Evolutionary conservation across 2,113 vertebrate species (phyloP), one percentile per base, ranked within the genome.

Genomic region (Pterophyllum scalare): DNA sequence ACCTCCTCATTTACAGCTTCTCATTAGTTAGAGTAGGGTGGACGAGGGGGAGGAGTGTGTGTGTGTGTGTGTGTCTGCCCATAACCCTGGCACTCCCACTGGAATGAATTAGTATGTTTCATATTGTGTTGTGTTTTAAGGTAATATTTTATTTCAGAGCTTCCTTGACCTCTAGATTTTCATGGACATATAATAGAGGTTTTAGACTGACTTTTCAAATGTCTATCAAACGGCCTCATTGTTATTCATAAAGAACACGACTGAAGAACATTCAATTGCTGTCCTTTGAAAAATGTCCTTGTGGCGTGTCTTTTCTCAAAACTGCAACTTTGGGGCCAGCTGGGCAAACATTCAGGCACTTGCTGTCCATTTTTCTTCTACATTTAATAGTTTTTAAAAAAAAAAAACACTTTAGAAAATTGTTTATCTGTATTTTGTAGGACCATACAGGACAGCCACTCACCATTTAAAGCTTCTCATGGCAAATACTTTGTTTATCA

Each of bases 21-120:
- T 95, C 93, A 95, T 95, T 94, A 94, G 90, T 93, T 93, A 93
- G 90, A 95, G 94, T 94, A 92, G 90, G 65, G 83, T 78, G 35
- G 85, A 76, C 84, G 86, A 83, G 92, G 87, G 56, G 60, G 56
- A 43, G 77, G 74, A 49, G 67, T 20, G 65, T 10, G 35, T 43
- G 84, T 31, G 60, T 12, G 40, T 43, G 83, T 24, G 33, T 33
- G 33, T 33, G 67, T 26, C 82, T 84, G 72, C 77, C 79, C 1
- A 58, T 87, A 88, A 90, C 89, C 75, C 88, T 75, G 83, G 79
- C 85, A 85, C 87, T 90, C 83, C 82, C 82, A 61, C 67, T 46
- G 56, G 81, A 91, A 90, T 91, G 81, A 81, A 84, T 91, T 85
- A 70, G 57, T 90, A 84, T 83, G 77, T 82, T 92, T 92, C 82